A percentile compares a stretch with the other conserved stretches of the same genome.
Conservation (phyloP, 2,797 vertebrate genomes). For the Gambusia yucatana region DNA sequence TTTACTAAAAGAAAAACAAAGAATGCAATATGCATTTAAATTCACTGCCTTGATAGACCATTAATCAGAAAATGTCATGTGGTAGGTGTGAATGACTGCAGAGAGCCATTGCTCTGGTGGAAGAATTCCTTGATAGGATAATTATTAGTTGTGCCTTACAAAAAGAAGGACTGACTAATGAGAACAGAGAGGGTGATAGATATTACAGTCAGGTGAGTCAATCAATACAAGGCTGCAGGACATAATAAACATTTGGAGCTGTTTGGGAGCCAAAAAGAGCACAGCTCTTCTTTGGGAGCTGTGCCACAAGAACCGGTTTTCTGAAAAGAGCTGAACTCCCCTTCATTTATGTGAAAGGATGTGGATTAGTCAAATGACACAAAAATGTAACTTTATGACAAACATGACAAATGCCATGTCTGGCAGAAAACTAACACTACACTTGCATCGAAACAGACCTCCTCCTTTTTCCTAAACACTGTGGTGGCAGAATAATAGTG, state of each 20-base stretch:
- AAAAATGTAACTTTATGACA: background rate
- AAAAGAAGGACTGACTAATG: background rate
- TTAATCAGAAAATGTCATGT: background rate
- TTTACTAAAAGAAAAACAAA: background rate
- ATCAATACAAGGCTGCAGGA: no score
- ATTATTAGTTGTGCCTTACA: background rate
- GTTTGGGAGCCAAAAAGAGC: no score
- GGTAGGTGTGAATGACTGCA: background rate
- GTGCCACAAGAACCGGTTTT: no score
- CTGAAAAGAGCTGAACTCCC: no score
- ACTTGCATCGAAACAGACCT: background rate
- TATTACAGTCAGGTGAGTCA: no score
- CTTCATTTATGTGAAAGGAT: background rate
- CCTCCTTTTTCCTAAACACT: background rate
- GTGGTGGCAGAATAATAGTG: background rate
- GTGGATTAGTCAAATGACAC: background rate
- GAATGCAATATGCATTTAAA: background rate
- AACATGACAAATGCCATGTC: background rate
- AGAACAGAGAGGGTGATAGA: no score
- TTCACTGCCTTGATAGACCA: background rate
- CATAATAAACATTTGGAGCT: background rate
- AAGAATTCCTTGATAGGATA: background rate
- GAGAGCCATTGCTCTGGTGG: background rate
- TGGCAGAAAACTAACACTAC: background rate
- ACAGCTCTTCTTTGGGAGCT: no score